Conservation (phyloP, 2,888 invertebrate species). For the Empis livida region DNA sequence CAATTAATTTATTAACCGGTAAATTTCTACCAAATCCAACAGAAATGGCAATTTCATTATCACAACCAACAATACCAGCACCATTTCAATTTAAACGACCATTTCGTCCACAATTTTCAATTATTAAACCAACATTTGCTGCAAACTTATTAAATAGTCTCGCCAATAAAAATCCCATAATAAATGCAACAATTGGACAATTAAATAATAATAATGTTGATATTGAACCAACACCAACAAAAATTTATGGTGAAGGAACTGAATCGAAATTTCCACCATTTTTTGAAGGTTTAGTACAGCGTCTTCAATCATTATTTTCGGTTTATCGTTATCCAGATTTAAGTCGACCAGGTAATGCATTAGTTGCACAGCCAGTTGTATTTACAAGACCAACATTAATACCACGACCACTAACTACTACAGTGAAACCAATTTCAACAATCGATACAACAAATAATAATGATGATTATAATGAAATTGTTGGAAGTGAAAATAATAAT, state of each 20-base stretch:
- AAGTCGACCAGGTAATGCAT: slow-evolving; percentile 26
- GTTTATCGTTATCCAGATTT: slow-evolving; percentile 48
- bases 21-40: background rate
- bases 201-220: background rate
- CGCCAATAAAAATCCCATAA: background rate
- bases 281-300: slow-evolving; percentile 53
- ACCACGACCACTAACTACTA: background rate
- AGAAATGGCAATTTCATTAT: too few relatives aligned
- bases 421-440: background rate
- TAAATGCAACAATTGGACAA: background rate
- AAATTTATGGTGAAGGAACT: slow-evolving; percentile 31
- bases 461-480: too few relatives aligned
- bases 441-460: too few relatives aligned
- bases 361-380: background rate
- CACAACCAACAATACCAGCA: too few relatives aligned
- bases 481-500: background rate
- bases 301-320: slow-evolving; percentile 56
- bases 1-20: too few relatives aligned
- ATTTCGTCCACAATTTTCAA: too few relatives aligned
- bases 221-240: slow-evolving; percentile 6
- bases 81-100: too few relatives aligned
- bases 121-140: background rate
- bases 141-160: slow-evolving; percentile 3
- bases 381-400: background rate
- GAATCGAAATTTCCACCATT: slow-evolving; percentile 51